Conservation (phyloP, 2,113 vertebrate genomes). For the Polypterus senegalus region DNA sequence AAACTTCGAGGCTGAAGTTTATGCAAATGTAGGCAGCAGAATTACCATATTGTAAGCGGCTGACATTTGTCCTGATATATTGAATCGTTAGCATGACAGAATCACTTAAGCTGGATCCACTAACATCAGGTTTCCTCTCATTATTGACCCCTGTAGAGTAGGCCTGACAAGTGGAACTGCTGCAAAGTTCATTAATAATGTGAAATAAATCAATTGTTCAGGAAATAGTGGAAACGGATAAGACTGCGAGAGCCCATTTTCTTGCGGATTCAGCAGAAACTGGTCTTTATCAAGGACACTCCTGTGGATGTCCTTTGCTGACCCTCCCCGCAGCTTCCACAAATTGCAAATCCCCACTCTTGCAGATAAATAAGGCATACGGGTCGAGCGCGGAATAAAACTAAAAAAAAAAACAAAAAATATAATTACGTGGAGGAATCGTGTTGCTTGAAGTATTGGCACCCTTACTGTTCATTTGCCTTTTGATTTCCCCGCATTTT, state of each 20-base stretch:
- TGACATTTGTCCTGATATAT: constrained; percentile 91
- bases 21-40: constrained; percentile 72
- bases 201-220: constrained; percentile 86
- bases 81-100: constrained; percentile 83
- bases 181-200: constrained; percentile 99
- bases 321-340: constrained; percentile 21
- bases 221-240: constrained; percentile 66
- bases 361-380: constrained; percentile 1
- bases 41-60: constrained; percentile 86
- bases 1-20: constrained; percentile 46
- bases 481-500: too few species aligned
- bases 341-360: constrained; percentile 1
- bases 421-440: constrained; percentile 5
- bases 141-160: constrained; percentile 83
- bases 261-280: constrained; percentile 54
- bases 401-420: constrained; percentile 1
- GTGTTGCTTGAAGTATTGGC: too few species aligned
- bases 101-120: constrained; percentile 90
- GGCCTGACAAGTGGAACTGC: constrained; percentile 84
- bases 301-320: constrained; percentile 32
- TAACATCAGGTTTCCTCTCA: constrained; percentile 86
- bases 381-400: background rate
- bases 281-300: constrained; percentile 46
- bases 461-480: too few species aligned
- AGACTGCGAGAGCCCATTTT: constrained; percentile 42